Conservation (phyloP, 1,140 invertebrate genomes). For the Neuroterus valhalla region DNA sequence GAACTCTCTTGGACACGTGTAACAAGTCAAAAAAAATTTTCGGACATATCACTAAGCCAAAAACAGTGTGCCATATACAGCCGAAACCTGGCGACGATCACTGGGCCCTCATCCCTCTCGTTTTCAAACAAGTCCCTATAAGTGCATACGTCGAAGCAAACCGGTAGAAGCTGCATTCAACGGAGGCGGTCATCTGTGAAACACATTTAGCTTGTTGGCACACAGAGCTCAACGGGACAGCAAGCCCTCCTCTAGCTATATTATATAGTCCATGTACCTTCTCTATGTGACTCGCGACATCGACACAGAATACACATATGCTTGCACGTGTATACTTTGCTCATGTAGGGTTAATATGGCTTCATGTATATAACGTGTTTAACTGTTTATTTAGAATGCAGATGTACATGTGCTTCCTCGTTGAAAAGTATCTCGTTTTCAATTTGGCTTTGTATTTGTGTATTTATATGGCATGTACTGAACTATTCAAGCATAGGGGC, state of each 20-base stretch:
- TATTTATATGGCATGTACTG: constrained; percentile 49
- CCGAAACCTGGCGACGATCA: constrained; percentile 3
- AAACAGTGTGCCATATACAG: not conserved
- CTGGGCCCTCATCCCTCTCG: not conserved
- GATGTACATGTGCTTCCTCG: constrained; percentile 21
- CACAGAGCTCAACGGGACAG: constrained; percentile 69
- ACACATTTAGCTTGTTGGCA: constrained; percentile 75
- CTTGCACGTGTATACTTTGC: constrained; percentile 31
- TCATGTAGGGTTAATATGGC: constrained; percentile 26
- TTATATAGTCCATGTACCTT: constrained; percentile 43
- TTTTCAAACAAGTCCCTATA: constrained; percentile 43
- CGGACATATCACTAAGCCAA: not conserved
- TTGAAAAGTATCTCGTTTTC: constrained; percentile 39
- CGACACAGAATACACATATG: no score
- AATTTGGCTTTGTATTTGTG: constrained; percentile 39
- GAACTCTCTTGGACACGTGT: not conserved
- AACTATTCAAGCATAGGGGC: constrained; percentile 49
- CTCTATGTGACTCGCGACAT: not conserved
- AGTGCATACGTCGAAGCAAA: constrained; percentile 47
- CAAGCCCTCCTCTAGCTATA: constrained; percentile 55
- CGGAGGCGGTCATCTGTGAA: constrained; percentile 73
- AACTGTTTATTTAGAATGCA: constrained; percentile 28
- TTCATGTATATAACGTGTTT: constrained; percentile 32
- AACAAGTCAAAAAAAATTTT: not conserved
- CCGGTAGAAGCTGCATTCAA: constrained; percentile 63